Base-by-base conservation (phyloP, 2,113 vertebrate species). In the Thomomys bottae region DNA sequence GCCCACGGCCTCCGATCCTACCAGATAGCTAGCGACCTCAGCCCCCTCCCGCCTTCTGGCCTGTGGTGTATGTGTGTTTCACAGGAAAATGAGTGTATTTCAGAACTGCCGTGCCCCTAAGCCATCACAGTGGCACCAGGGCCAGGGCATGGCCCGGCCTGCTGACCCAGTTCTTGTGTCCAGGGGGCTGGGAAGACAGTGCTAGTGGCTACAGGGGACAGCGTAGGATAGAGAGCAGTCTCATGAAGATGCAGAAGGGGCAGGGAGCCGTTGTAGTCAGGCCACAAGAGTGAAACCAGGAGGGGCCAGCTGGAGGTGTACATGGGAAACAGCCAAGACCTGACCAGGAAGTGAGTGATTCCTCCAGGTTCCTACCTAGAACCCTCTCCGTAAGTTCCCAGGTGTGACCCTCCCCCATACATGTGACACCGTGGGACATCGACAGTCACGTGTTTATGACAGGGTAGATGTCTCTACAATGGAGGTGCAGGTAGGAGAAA, bases 91-190 rank as follows among this genome's bases (percentile, higher is more conserved):
- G 32, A 42, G 45, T 49, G 23, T 24, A 45, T 59, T 36, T 78
- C 71, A 24, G 75, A 80, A 67, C 17, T 12, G 20, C 0, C 0
- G 8, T 1, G 5, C 36, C 32, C 11, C 61, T 83, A 23, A 30
- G 66, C 59, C 59, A 34, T 45, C 10, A 11, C 12, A 24, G 23
- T 18, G 4, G 42, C 11, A 57, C 59, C 28, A 23, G 59, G 40
- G 68, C 24, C 8, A 3, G 36, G 1, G 3, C 23, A 26, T 66
- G 66, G 7, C 14, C 0, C 0, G 34, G 59, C 24, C 59, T 24
- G 32, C 85, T 40, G 6, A 23, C 63, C 70, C 32, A 34, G 82
- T 67, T 70, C 45, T 45, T 87, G 80, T 36, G 9, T 40, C 45
- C 23, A 12, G 40, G 10, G 10, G 26, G 70, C 38, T 49, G 57